These are phyloP conservation scores for Bubalus kerabau DNA, from an alignment of 2,113 vertebrate species.

Conservation along the genomic window DNA sequence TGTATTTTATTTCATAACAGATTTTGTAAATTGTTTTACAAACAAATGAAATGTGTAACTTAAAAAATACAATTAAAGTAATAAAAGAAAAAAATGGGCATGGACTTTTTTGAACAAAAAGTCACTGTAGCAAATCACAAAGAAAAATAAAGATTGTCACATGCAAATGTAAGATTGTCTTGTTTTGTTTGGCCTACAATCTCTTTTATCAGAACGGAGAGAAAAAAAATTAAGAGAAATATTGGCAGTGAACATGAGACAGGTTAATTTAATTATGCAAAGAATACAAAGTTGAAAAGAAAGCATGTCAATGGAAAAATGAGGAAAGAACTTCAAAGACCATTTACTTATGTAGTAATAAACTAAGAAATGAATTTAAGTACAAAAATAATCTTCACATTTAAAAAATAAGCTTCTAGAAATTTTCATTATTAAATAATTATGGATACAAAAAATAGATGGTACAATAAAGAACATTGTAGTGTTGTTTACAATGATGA, in stretches of 20 bases:
- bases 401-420: background rate
- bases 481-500: background rate
- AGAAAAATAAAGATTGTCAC: background rate
- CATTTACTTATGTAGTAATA: background rate
- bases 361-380: background rate
- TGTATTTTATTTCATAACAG: constrained; percentile 14
- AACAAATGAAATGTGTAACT: background rate
- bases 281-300: background rate
- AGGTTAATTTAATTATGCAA: background rate
- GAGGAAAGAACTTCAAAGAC: background rate
- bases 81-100: background rate
- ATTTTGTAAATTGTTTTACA: background rate
- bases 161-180: background rate
- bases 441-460: background rate
- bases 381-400: background rate
- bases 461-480: background rate
- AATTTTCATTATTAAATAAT: background rate
- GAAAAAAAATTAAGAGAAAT: background rate
- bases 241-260: background rate
- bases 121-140: background rate
- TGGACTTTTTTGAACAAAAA: background rate
- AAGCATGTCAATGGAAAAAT: background rate
- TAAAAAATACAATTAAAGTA: background rate
- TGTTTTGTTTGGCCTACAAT: background rate
- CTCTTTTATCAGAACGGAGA: background rate